phyloP scores from a whole-genome alignment of 2,888 invertebrate species.

The Dascillus cervinus region DNA sequence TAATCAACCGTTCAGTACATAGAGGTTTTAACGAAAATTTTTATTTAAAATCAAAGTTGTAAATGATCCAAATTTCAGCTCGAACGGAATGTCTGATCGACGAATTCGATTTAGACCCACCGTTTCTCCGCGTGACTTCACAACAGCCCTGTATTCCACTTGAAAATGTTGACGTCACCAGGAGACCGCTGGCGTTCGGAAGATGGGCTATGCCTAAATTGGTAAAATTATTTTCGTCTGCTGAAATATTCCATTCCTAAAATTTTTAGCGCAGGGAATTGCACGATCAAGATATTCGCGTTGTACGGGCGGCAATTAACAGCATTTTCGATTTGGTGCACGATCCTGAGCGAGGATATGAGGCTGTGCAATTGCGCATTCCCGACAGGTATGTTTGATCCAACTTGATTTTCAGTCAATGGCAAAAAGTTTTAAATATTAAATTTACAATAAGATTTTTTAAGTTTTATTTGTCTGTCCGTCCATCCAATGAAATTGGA shows the following conservation, averaged over 20 bases:
- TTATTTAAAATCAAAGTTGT: constrained; percentile 10
- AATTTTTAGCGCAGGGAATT: constrained; percentile 37
- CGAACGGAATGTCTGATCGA: constrained; percentile 23
- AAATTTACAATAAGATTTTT: too few relatives aligned
- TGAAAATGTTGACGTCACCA: constrained; percentile 38
- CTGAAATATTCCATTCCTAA: too few relatives aligned
- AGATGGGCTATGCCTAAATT: constrained; percentile 41
- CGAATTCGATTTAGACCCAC: constrained; percentile 31
- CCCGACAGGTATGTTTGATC: constrained; percentile 32
- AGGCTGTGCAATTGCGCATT: constrained; percentile 39
- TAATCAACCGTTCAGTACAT: constrained; percentile 36
- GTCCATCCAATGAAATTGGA: too few relatives aligned
- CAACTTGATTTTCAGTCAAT: too few relatives aligned
- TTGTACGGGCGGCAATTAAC: constrained; percentile 39
- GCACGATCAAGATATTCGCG: constrained; percentile 30
- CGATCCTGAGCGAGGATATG: constrained; percentile 41
- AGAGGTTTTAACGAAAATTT: constrained; percentile 24
- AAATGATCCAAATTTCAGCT: constrained; percentile 22
- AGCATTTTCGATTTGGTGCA: constrained; percentile 41
- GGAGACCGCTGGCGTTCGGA: constrained; percentile 41
- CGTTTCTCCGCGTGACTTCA: constrained; percentile 34
- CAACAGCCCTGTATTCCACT: constrained; percentile 41
- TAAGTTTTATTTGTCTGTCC: too few relatives aligned
- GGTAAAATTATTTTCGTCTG: too few relatives aligned
- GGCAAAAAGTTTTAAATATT: too few relatives aligned